Percentiles rank a stretch among this genome's conserved stretches.
Conservation (phyloP, 2,797 vertebrate genomes). For the Onychomys leucogaster region DNA sequence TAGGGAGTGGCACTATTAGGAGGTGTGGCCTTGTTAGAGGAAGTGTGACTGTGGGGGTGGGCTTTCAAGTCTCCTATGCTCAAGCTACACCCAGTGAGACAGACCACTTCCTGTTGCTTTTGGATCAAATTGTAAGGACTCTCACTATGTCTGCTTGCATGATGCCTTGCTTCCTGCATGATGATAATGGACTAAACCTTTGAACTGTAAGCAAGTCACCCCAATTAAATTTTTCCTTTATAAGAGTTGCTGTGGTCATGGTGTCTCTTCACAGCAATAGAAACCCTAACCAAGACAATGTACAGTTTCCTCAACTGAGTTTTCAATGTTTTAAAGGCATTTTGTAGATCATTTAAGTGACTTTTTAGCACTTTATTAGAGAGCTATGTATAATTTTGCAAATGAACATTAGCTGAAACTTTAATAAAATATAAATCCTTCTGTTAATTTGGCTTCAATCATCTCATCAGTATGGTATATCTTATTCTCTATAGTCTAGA, state of each 20-base stretch:
- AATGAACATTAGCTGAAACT: not conserved
- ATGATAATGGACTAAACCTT: not conserved
- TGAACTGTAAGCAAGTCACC: not conserved
- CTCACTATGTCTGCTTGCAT: not conserved
- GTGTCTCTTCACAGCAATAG: not conserved
- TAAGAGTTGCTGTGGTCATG: not conserved
- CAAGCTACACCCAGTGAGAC: not conserved
- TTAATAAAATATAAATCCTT: conserved; percentile 12
- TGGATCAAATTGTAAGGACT: not conserved
- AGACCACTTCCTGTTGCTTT: not conserved
- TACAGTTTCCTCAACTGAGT: conserved; percentile 17
- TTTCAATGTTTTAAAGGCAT: conserved; percentile 30
- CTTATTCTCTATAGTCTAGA: not conserved
- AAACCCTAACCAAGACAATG: not conserved
- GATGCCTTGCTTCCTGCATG: not conserved
- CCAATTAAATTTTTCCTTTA: not conserved
- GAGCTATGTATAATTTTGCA: not conserved
- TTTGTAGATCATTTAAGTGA: not conserved
- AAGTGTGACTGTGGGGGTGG: not conserved
- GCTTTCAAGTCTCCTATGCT: not conserved
- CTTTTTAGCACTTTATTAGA: not conserved
- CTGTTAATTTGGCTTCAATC: not conserved
- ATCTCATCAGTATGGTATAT: not conserved
- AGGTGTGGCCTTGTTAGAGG: not conserved
- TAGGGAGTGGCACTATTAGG: not conserved